phyloP scores from a whole-genome alignment of 2,888 invertebrate species.

The Eurois occulta region DNA sequence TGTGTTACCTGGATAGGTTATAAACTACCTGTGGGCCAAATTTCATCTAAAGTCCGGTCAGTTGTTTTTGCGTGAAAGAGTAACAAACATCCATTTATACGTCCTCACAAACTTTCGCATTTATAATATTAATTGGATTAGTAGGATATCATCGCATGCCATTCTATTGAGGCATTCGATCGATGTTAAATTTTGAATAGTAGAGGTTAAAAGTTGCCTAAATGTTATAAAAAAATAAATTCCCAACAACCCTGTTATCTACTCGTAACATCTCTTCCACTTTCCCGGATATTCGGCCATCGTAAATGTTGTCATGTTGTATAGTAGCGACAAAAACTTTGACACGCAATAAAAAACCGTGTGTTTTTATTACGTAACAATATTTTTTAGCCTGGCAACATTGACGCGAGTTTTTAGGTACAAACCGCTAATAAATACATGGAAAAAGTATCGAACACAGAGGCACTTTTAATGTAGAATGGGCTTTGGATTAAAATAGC shows the following conservation, averaged over 20 bases:
- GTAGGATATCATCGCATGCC: not conserved
- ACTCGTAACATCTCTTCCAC: slow-evolving; percentile 5
- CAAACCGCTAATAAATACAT: slow-evolving; percentile 8
- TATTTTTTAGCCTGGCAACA: slow-evolving; percentile 30
- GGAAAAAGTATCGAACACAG: not conserved
- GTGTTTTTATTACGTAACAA: slow-evolving; percentile 34
- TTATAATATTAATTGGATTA: too few species aligned
- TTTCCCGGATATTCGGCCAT: slow-evolving; percentile 20
- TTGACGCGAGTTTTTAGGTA: slow-evolving; percentile 15
- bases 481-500: not conserved
- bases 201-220: not conserved
- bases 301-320: slow-evolving; percentile 26
- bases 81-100: too few species aligned
- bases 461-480: not conserved
- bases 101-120: too few species aligned
- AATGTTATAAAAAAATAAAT: not conserved
- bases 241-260: slow-evolving; percentile 11
- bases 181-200: not conserved
- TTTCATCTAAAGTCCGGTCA: too few species aligned
- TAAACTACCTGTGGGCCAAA: too few species aligned
- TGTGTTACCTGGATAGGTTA: too few species aligned
- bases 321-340: slow-evolving; percentile 23
- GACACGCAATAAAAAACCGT: slow-evolving; percentile 49
- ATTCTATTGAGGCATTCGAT: not conserved
- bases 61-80: too few species aligned